Evolutionary conservation across 1,140 invertebrate species (phyloP), one percentile per base, ranked within the genome.

Genomic region (Drosophila lacertosa): DNA sequence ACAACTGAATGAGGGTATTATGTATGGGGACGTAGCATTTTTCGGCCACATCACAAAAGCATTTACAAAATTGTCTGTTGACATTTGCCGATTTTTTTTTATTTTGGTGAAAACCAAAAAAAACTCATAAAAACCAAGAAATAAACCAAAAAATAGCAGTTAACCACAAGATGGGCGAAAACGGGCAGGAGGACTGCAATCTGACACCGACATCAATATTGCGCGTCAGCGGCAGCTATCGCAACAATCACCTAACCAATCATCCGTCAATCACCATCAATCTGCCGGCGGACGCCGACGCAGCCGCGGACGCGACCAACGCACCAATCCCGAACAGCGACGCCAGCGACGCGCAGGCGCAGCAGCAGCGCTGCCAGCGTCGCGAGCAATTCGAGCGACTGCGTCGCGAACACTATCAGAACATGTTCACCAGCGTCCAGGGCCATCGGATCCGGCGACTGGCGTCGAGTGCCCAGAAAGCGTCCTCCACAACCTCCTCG

Each of bases 371-470:
- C 2, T 47, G 16, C 13, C 75, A 57, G 10, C 57, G 75, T 0
- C 44, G 69, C 4, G 45, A 67, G 10, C 20, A 74, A 0, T 83
- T 83, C 37, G 57, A 79, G 40, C 57, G 75, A 40, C 20, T 79
- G 75, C 75, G 79, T n/a, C 70, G 74, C 2, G 47, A 79, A 11
- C 79, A 83, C 18, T 83, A 83, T 18, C 47, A 67, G 16, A 57
- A 67, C 5, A 68, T 83, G 80, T 66, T 62, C 33, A 44, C 54
- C 3, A 44, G 29, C 1, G 45, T 60, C 3, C 32, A 44, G 9
- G 26, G 33, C 1, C 44, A 59, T 9, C 18, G 42, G 11, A 40
- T 20, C 1, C 11, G 2, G 42, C 20, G 22, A 24, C 44, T 13
- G 44, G 3, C n/a, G 33, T 5, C 33, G 33, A 29, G n/a, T n/a